These are phyloP conservation scores for Fregetta grallaria DNA, from an alignment of 2,113 vertebrate genomes.

Conservation along the genomic window DNA sequence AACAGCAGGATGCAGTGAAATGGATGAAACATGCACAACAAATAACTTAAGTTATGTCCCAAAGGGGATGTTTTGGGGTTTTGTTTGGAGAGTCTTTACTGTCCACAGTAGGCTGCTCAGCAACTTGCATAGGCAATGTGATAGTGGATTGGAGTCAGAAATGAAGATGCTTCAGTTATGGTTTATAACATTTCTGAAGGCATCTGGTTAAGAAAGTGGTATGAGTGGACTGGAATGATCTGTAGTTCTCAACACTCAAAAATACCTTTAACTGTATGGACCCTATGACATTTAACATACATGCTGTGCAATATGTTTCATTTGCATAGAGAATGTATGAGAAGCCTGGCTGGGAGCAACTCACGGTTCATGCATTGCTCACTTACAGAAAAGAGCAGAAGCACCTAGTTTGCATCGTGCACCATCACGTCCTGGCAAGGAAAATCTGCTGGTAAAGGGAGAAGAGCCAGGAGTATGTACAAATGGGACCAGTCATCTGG, in stretches of 20 bases:
- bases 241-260: background rate
- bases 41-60: background rate
- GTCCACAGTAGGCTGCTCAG: background rate
- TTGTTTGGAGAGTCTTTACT: background rate
- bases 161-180: background rate
- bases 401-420: background rate
- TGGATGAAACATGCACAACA: background rate
- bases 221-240: background rate
- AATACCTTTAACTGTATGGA: background rate
- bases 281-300: background rate
- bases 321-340: background rate
- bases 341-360: background rate
- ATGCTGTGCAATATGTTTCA: background rate
- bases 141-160: background rate
- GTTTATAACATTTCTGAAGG: background rate
- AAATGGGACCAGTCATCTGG: background rate
- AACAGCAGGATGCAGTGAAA: background rate
- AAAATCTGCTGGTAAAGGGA: background rate
- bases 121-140: background rate
- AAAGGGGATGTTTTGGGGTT: fast-evolving
- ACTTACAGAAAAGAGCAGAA: background rate
- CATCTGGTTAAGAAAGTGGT: background rate
- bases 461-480: background rate
- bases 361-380: background rate
- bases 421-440: background rate